phyloP scores from a whole-genome alignment of 2,888 invertebrate genomes.

The Eilema griseolum region DNA sequence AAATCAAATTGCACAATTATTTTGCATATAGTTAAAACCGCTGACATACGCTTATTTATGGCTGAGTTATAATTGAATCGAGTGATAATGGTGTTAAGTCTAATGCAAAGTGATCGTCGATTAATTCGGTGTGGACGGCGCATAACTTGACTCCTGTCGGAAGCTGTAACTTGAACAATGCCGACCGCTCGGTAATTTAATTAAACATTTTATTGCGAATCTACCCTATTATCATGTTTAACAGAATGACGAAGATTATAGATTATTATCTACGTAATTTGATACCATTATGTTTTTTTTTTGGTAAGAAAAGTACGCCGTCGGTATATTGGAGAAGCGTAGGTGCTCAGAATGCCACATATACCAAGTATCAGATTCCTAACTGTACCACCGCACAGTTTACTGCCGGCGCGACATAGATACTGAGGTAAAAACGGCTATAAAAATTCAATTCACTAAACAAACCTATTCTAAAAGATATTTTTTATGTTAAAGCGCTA shows the following conservation, averaged over 20 bases:
- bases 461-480: constrained; percentile 52
- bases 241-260: constrained; percentile 34
- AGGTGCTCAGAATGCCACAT: constrained; percentile 60
- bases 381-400: constrained; percentile 72
- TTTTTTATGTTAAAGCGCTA: constrained; percentile 65
- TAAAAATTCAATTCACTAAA: constrained; percentile 74
- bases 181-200: constrained; percentile 49
- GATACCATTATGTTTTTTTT: constrained; percentile 53
- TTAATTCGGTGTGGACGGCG: constrained; percentile 73
- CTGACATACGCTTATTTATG: constrained; percentile 54
- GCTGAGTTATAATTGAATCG: constrained; percentile 59
- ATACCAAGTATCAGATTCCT: constrained; percentile 71
- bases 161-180: constrained; percentile 63
- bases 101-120: constrained; percentile 71
- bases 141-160: constrained; percentile 72
- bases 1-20: constrained; percentile 71
- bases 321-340: constrained; percentile 44
- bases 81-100: constrained; percentile 61
- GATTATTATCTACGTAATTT: constrained; percentile 50
- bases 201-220: constrained; percentile 56
- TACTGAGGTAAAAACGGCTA: constrained; percentile 64
- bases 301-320: constrained; percentile 44
- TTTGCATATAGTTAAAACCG: constrained; percentile 55
- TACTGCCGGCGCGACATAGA: constrained; percentile 66
- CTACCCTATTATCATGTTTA: constrained; percentile 42